Base-by-base conservation (phyloP, 2,888 invertebrate species). In the Desoria tigrina region DNA sequence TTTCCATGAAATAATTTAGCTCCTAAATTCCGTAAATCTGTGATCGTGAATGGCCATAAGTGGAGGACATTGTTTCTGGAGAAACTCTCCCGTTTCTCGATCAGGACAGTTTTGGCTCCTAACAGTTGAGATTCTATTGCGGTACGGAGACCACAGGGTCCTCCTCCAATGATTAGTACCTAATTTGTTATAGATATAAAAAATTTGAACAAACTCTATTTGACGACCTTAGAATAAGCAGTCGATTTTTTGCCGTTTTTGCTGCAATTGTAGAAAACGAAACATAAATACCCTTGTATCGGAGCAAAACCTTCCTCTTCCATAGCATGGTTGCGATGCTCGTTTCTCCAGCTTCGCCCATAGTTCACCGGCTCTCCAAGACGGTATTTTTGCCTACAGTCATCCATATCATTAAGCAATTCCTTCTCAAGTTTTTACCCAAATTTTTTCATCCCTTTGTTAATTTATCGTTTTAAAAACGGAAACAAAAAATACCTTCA, bases 401-500 rank as follows among this genome's bases (percentile, higher is more conserved):
- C 21, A 24, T 24, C n/a, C 37, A n/a, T 1, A 37, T 37, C 27
- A 61, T 42, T 42, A 51, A 51, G 9, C 18, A 49, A 14, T 9
- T 26, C 7, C 16, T 7, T 9, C 9, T 51, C 7, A 4, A 51
- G 4, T 11, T 45, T 45, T 9, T 6, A 16, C n/a, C 6, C 21
- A n/a, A 9, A 45, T 45, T 6, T 45, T 45, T 4, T 45, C 6
- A 45, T 45, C 16, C 39, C 39, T 39, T 39, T 9, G 39, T 9
- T 39, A 11, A 39, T 39, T 39, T 39, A 11, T 49, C 21, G 49
- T 7, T 49, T 23, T 42, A 39, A 6, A 53, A 42, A 26, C 23
- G 37, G 49, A 60, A 53, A 26, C 28, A 55, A 28, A n/a, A 2
- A 6, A 83, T 71, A 88, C 87, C 84, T 90, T 91, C 56, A 94